phyloP scores from a whole-genome alignment of 2,888 invertebrate genomes.

The Caenorhabditis sp. region DNA sequence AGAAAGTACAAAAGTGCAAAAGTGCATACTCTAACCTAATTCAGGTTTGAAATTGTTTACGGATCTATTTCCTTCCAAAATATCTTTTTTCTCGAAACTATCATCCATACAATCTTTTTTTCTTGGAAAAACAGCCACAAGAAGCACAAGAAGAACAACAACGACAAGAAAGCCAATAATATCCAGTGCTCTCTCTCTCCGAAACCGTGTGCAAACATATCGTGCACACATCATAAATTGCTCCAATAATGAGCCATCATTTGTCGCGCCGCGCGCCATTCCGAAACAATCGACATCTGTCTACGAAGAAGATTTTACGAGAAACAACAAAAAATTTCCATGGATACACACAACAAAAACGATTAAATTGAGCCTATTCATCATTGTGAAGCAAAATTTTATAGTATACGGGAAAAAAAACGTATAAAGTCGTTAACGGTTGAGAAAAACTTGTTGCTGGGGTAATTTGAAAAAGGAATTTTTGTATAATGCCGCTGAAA shows the following conservation, averaged over 20 bases:
- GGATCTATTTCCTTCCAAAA: no score
- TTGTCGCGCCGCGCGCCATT: conserved; percentile 6
- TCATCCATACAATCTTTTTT: background rate
- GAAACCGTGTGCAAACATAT: conserved; percentile 45
- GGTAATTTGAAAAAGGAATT: no score
- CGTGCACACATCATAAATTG: conserved; percentile 37
- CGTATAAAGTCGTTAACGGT: no score
- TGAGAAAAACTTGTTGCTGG: no score
- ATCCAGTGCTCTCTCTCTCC: conserved; percentile 9
- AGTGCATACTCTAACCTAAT: no score
- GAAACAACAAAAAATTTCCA: background rate
- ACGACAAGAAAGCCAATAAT: no score
- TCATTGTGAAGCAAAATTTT: background rate
- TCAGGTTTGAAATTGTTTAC: no score
- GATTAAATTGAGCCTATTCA: background rate
- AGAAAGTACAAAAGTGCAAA: background rate
- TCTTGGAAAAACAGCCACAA: no score
- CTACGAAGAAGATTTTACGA: background rate
- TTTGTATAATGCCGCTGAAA: no score
- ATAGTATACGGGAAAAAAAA: no score
- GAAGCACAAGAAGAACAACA: no score
- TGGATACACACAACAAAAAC: background rate
- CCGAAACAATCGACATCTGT: background rate
- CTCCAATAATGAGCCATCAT: conserved; percentile 1
- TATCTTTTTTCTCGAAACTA: no score